Conservation (phyloP, 1,140 invertebrate species). For the Vollenhovia emeryi region DNA sequence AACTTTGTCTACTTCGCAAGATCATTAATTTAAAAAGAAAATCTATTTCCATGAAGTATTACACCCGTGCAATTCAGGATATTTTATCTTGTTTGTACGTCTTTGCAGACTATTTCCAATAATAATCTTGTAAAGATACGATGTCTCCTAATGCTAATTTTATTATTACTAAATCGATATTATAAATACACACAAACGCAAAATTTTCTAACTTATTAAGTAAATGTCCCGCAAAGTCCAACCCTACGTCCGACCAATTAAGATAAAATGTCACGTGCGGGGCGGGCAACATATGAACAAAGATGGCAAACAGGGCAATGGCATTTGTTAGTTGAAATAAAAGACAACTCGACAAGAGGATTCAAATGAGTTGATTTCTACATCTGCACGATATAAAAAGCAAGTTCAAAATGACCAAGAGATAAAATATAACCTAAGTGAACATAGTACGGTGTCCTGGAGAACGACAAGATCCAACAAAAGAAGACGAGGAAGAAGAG, state of each 20-base stretch:
- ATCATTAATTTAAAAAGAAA: neutral
- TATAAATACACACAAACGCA: too few relatives aligned
- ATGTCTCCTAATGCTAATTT: neutral
- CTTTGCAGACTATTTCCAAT: neutral
- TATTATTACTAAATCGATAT: neutral
- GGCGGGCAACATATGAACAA: neutral
- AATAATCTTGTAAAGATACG: neutral
- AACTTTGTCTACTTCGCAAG: neutral
- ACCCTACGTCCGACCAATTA: neutral
- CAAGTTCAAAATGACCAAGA: neutral
- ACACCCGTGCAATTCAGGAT: neutral
- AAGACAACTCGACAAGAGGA: neutral
- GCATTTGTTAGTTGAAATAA: neutral
- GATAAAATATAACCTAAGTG: neutral
- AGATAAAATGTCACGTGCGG: neutral
- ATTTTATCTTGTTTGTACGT: neutral
- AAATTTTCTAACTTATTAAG: too few relatives aligned
- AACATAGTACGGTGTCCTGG: neutral
- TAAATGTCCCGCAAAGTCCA: neutral
- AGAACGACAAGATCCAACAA: neutral
- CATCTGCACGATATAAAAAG: neutral
- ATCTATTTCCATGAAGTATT: neutral
- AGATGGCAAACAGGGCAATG: neutral
- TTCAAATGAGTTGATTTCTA: neutral
- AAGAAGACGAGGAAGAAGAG: neutral